A percentile compares a stretch with the other conserved stretches of the same genome.
Evolutionary conservation across 2,888 invertebrate species (phyloP).

Genomic region (Dicyrtoma fusca): DNA sequence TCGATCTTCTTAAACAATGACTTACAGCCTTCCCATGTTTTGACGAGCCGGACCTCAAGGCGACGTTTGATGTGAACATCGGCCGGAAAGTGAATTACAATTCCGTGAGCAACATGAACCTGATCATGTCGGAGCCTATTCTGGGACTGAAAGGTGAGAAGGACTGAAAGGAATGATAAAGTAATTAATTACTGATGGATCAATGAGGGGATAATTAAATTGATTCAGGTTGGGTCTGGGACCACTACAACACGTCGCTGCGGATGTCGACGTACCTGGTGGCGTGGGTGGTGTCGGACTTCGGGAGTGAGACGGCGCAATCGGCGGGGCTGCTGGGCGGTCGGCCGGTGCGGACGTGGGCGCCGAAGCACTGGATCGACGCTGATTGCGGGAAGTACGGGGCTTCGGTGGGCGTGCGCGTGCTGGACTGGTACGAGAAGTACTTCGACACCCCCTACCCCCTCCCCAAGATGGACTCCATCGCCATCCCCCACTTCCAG

Average conservation of each 20-base stretch:
- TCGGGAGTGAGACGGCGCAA: slow-evolving; percentile 43
- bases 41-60: slow-evolving; percentile 49
- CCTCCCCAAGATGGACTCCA: slow-evolving; percentile 53
- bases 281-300: slow-evolving; percentile 51
- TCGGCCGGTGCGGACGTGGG: slow-evolving; percentile 47
- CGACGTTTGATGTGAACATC: slow-evolving; percentile 48
- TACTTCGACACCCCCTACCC: slow-evolving; percentile 50
- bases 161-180: no score
- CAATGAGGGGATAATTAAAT: no score
- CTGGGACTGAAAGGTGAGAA: slow-evolving; percentile 36
- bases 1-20: no score
- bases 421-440: slow-evolving; percentile 46
- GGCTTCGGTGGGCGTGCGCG: slow-evolving; percentile 42
- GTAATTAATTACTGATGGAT: no score
- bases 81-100: slow-evolving; percentile 45
- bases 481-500: slow-evolving; percentile 46
- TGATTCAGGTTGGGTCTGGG: slow-evolving; percentile 51
- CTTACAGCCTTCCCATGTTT: slow-evolving; percentile 47
- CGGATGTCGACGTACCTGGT: slow-evolving; percentile 54
- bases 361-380: slow-evolving; percentile 24
- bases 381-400: slow-evolving; percentile 43
- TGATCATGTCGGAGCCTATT: slow-evolving; percentile 42
- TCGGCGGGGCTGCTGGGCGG: slow-evolving; percentile 42
- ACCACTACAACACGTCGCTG: slow-evolving; percentile 51
- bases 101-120: slow-evolving; percentile 48